Base-by-base conservation (phyloP, 2,113 vertebrate species). In the Platichthys stellatus region DNA sequence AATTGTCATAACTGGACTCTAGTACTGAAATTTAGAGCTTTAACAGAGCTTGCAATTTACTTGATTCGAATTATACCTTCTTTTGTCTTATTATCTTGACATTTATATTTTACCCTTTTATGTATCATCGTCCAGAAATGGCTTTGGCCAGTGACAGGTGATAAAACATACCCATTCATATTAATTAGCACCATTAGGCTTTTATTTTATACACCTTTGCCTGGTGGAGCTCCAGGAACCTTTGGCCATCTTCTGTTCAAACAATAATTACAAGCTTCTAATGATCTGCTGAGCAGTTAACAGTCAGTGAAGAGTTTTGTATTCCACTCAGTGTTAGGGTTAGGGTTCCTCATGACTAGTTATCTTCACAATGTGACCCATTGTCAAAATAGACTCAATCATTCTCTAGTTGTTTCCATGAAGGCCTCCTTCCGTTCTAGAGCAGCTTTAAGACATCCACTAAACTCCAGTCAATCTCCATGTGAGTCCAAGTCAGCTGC, bases 1-100 rank as follows among this genome's bases (percentile, higher is more conserved):
- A 75, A 72, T 71, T 67, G 57, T 72, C 38, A 54, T 40, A 69
- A 60, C 35, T 28, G 2, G 40, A 21, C 62, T 85, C 70, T 79
- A 74, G 80, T 74, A 61, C 60, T 40, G 58, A 54, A 76, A 67
- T 64, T 14, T 51, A 80, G 54, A 35, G 78, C 70, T 86, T 74
- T 86, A 73, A 74, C 49, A 63, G 24, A 45, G 57, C 51, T 62
- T 71, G 28, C 28, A 40, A 35, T 69, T 82, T 74, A 63, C 58
- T 69, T 49, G 43, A 74, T 73, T 45, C 51, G 13, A 75, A 69
- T 79, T 69, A 35, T 0, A 68, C 45, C 63, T 73, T 47, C 59
- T 4, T 38, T 70, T 70, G 31, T 9, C 6, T 45, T 53, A 60
- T 71, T 57, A 61, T 47, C 53, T 65, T 59, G 62, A 74, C 49